phyloP scores from a whole-genome alignment of 2,888 invertebrate genomes.

The Caenorhabditis panamensis region DNA sequence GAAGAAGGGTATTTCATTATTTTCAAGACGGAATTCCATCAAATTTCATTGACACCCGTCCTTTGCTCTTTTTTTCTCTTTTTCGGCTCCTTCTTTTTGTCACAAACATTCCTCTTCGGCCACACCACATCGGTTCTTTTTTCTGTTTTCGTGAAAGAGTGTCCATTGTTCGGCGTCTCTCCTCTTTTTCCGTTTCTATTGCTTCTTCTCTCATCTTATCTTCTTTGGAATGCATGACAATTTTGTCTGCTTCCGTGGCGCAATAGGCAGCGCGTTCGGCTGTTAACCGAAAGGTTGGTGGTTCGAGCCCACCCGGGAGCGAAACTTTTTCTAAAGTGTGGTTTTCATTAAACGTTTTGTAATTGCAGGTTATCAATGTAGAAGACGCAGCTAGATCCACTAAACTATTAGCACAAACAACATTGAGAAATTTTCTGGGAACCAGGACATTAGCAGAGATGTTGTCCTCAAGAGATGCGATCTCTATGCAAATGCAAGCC shows the following conservation, averaged over 20 bases:
- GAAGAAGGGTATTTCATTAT: constrained; percentile 10
- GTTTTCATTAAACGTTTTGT: neutral
- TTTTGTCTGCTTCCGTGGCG: constrained; percentile 60
- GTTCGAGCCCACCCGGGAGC: constrained; percentile 86
- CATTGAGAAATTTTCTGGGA: constrained; percentile 90
- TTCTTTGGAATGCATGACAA: neutral
- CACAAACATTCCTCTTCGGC: neutral
- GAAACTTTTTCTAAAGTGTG: constrained; percentile 48
- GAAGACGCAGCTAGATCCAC: constrained; percentile 87
- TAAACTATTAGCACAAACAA: constrained; percentile 82
- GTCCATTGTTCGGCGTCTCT: neutral
- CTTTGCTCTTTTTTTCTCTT: neutral
- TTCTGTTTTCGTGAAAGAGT: neutral
- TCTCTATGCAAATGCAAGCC: constrained; percentile 90
- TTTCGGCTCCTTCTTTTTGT: neutral
- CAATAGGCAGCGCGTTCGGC: constrained; percentile 91
- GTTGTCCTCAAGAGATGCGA: constrained; percentile 93
- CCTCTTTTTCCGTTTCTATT: neutral
- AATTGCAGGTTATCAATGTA: constrained; percentile 87
- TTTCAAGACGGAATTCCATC: constrained; percentile 11
- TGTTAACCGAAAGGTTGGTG: constrained; percentile 99
- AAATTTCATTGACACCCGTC: constrained; percentile 12
- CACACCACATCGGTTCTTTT: neutral
- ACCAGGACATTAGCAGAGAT: constrained; percentile 96
- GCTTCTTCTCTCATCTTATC: neutral